Evolutionary conservation across 2,888 invertebrate species (phyloP).

Genomic region (Buathra laborator): DNA sequence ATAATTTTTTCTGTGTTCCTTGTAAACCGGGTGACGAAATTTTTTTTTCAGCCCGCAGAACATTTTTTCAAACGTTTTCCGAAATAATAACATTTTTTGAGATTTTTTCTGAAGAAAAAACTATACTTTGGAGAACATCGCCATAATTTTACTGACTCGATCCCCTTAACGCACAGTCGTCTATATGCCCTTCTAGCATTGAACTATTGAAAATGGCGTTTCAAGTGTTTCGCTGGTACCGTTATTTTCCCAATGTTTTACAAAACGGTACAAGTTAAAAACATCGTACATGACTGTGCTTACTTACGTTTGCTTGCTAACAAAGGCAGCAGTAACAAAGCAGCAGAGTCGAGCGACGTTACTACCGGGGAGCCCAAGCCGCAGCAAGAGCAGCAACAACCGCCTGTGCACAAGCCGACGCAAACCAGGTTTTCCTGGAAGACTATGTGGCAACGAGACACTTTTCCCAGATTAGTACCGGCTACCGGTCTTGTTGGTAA

Average conservation of each 20-base stretch:
- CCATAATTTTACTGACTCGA: not conserved
- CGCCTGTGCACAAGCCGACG: conserved; percentile 77
- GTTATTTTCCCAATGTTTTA: not conserved
- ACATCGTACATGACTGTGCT: conserved; percentile 68
- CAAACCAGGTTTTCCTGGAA: conserved; percentile 81
- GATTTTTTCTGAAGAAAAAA: no score
- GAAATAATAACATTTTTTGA: no score
- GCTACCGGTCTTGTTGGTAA: conserved; percentile 82
- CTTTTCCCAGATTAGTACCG: conserved; percentile 80
- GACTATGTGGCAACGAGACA: conserved; percentile 80
- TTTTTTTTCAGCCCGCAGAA: no score
- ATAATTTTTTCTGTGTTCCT: no score
- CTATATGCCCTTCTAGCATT: not conserved
- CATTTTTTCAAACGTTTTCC: no score
- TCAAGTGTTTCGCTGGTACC: not conserved
- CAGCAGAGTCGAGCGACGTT: conserved; percentile 69
- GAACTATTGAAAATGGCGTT: not conserved
- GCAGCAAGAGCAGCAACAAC: conserved; percentile 72
- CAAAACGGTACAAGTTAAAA: conserved; percentile 21
- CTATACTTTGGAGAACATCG: no score
- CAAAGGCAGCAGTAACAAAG: conserved; percentile 78
- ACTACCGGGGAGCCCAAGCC: conserved; percentile 73
- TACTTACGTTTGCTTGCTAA: conserved; percentile 79
- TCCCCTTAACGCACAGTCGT: not conserved
- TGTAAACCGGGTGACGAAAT: no score